These are phyloP conservation scores for Phyllotis vaccarum DNA, from an alignment of 2,797 vertebrate species.

Conservation along the genomic window DNA sequence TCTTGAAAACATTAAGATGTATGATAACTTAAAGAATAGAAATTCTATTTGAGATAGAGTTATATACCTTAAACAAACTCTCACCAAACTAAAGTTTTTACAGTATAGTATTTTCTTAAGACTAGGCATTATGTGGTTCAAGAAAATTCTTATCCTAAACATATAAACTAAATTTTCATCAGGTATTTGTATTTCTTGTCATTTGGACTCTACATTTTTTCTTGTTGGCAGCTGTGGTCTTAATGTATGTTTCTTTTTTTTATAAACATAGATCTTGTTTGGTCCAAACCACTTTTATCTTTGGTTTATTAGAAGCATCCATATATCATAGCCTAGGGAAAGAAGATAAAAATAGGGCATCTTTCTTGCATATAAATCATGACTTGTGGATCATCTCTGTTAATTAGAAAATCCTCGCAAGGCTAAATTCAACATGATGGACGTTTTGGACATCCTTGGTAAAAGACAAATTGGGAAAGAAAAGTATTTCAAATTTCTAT, in stretches of 20 bases:
- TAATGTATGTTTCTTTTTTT: slow-evolving; percentile 63
- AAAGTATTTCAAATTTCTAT: slow-evolving; percentile 71
- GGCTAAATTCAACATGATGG: slow-evolving; percentile 82
- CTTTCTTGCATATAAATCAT: slow-evolving; percentile 85
- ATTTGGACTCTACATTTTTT: slow-evolving; percentile 65
- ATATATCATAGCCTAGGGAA: slow-evolving; percentile 81
- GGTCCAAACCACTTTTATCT: slow-evolving; percentile 79
- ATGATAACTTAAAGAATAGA: neutral
- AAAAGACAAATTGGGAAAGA: slow-evolving; percentile 79
- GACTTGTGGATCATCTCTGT: slow-evolving; percentile 77
- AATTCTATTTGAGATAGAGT: slow-evolving; percentile 49
- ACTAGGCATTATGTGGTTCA: slow-evolving; percentile 58
- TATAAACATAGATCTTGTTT: slow-evolving; percentile 75
- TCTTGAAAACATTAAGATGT: neutral
- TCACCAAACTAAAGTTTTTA: slow-evolving; percentile 58
- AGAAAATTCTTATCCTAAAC: slow-evolving; percentile 61
- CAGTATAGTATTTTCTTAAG: slow-evolving; percentile 29
- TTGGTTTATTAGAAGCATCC: slow-evolving; percentile 77
- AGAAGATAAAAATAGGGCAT: slow-evolving; percentile 83
- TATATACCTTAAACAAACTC: neutral
- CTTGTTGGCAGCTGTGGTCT: slow-evolving; percentile 69
- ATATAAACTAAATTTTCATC: slow-evolving; percentile 64
- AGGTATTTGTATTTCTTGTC: slow-evolving; percentile 58
- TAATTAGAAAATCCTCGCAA: slow-evolving; percentile 83
- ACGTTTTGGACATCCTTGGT: slow-evolving; percentile 80